These are phyloP conservation scores for Sarcophaga peregrina DNA, from an alignment of 1,140 invertebrate species.

Conservation along the genomic window DNA sequence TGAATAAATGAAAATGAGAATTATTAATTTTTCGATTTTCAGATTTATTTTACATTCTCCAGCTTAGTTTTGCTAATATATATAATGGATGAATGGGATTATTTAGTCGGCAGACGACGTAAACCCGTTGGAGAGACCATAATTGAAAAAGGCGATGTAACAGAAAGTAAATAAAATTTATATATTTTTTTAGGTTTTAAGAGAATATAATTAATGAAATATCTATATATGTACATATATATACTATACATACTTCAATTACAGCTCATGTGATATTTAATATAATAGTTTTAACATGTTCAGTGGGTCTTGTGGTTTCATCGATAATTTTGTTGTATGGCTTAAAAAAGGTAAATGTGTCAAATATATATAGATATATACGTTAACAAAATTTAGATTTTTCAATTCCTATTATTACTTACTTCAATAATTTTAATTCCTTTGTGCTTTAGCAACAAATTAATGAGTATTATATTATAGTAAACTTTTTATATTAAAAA, in stretches of 20 bases:
- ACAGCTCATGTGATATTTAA: constrained; percentile 64
- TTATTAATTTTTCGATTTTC: constrained; percentile 30
- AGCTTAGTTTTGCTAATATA: constrained; percentile 58
- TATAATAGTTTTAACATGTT: constrained; percentile 61
- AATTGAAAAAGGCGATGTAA: constrained; percentile 59
- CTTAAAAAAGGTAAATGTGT: constrained; percentile 29
- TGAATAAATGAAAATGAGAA: neutral
- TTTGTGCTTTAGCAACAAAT: too few relatives aligned
- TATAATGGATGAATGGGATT: constrained; percentile 57
- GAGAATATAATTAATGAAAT: too few relatives aligned
- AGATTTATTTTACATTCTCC: constrained; percentile 61
- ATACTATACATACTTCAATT: constrained; percentile 37
- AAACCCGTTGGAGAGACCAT: constrained; percentile 56
- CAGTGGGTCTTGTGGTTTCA: constrained; percentile 56
- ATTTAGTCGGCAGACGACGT: constrained; percentile 51
- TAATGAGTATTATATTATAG: too few relatives aligned
- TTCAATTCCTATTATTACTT: too few relatives aligned
- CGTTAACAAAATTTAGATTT: too few relatives aligned
- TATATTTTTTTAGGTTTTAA: neutral
- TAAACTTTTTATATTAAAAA: too few relatives aligned
- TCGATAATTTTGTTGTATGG: constrained; percentile 56
- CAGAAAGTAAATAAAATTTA: constrained; percentile 44
- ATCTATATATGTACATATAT: too few relatives aligned
- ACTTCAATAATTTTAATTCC: too few relatives aligned
- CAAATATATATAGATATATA: neutral